Base-by-base conservation (phyloP, 2,888 invertebrate species). In the Seira ritae region DNA sequence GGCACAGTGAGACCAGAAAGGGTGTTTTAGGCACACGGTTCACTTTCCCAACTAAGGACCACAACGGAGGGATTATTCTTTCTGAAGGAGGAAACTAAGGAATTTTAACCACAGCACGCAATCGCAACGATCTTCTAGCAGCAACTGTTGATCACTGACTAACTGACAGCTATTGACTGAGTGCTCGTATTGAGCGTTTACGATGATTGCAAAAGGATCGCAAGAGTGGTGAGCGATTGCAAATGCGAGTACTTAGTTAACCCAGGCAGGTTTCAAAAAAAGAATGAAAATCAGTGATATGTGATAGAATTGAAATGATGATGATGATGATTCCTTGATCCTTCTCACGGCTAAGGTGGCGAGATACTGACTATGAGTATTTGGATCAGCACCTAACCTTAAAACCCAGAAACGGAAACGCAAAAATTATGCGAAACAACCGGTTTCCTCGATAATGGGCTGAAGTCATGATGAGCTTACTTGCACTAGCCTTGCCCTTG, bases 391-490 rank as follows among this genome's bases (percentile, higher is more conserved):
- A 85, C 80, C 86, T 86, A 86, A 86, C 86, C 86, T 86, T 86
- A 86, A 86, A 86, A 86, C 86, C 86, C 84, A 86, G 86, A 86
- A 86, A 86, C 86, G 85, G 85, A 86, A 86, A 86, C 86, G 86
- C 86, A 86, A 84, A 82, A 86, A 86, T 86, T 85, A 85, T 86
- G 86, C 86, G 86, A 86, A 86, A 84, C 86, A 85, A 86, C 86
- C 86, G 86, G 86, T 86, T 86, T 86, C 75, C 80, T 62, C 46
- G 55, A 74, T 69, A 74, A 75, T 50, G 60, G 74, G 74, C 55
- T 68, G 24, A 42, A 65, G 20, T 20, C 10, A 60, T 70, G 46
- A 23, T 60, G 42, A 42, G 42, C 42, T 42, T 42, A 42, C 42
- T 42, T n/a, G n/a, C n/a, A n/a, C n/a, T n/a, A 42, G 42, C 42